Evolutionary conservation across 2,113 vertebrate genomes (phyloP), one percentile per base, ranked within the genome.

Genomic region (Seriola dumerili): DNA sequence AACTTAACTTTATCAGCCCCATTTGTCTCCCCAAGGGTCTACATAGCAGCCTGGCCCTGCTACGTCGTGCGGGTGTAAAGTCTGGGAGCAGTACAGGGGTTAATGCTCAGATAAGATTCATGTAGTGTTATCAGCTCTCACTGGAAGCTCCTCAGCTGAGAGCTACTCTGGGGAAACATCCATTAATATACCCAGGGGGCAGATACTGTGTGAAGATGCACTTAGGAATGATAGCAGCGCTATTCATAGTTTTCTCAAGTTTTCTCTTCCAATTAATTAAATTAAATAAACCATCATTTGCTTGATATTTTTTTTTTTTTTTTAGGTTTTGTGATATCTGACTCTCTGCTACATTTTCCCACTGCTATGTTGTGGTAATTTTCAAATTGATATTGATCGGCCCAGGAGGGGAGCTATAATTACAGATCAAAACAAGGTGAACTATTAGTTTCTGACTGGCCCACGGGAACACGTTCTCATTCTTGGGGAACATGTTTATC

Each of bases 1-100:
- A 94, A 91, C 86, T 92, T 89, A 85, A 78, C 79, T 91, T 88
- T 88, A 87, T 91, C 91, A 63, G 78, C 29, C 74, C 59, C 52
- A 63, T 89, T 78, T 72, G 83, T 88, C 71, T 85, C 87, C 83
- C 76, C 0, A 29, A 78, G 89, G 88, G 65, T 69, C 34, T 67
- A 14, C 72, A 1, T 52, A 2, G 68, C 71, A 50, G 58, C 46
- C 58, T 75, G 44, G 4, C 75, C 66, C 52, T 14, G 68, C 48
- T 74, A 8, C 12, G 0, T 40, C 0, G 25, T 48, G 54, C 14
- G 1, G 14, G 19, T 72, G 85, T 70, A 80, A 83, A 85, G 64
- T 83, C n/a, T 19, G 61, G 42, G 59, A 85, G 79, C 81, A 21
- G 63, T 14, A 50, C 48, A 63, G 23, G 80, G 59, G 86, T 90